These are phyloP conservation scores for Triops cancriformis DNA, from an alignment of 1,140 invertebrate species.

Conservation along the genomic window DNA sequence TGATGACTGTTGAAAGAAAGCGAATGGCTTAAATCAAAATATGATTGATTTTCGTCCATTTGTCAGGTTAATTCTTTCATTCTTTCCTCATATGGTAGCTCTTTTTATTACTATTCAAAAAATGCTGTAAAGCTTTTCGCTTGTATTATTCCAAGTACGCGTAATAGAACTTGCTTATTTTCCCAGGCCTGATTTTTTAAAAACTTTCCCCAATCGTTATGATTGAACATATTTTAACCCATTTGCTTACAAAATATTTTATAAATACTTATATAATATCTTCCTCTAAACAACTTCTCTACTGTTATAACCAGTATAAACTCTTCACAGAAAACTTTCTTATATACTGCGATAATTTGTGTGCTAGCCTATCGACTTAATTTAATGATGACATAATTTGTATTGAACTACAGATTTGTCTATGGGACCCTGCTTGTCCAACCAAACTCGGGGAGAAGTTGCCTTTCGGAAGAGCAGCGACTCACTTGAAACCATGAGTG, in stretches of 20 bases:
- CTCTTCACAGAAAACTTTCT: no score
- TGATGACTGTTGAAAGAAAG: not conserved
- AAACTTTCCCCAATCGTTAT: no score
- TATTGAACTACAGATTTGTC: not conserved
- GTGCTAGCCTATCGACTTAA: not conserved
- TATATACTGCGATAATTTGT: no score
- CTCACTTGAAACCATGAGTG: not conserved
- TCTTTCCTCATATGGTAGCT: not conserved
- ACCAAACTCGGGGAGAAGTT: not conserved
- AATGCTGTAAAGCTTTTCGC: not conserved
- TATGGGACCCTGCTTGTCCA: not conserved
- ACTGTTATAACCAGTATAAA: no score
- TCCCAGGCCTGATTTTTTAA: no score
- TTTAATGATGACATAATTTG: not conserved
- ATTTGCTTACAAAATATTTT: no score
- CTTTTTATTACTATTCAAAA: not conserved
- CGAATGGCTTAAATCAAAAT: constrained; percentile 6
- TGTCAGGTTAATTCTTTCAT: not conserved
- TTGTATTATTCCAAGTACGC: not conserved
- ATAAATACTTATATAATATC: no score
- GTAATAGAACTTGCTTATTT: no score
- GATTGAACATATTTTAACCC: no score
- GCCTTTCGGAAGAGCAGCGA: not conserved
- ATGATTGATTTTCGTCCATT: not conserved
- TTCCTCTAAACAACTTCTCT: no score